Percentiles rank a stretch among this genome's conserved stretches.
phyloP scores from a whole-genome alignment of 2,888 invertebrate genomes.

The Oxystoma pomonae region DNA sequence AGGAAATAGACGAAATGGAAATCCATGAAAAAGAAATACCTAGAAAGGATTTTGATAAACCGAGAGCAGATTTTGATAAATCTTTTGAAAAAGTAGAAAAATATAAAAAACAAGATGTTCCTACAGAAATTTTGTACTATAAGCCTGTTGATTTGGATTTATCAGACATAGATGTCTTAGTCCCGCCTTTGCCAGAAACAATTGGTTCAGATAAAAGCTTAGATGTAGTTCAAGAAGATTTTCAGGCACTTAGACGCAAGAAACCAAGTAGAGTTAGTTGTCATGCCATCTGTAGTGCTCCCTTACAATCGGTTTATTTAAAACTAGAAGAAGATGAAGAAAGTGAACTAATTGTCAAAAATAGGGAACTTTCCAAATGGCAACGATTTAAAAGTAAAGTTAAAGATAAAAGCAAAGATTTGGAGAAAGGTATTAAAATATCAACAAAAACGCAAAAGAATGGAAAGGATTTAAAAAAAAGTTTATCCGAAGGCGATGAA shows the following conservation, averaged over 20 bases:
- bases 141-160: background rate
- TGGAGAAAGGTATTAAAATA: too few species aligned
- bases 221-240: background rate
- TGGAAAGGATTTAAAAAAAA: too few species aligned
- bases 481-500: too few species aligned
- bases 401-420: too few species aligned
- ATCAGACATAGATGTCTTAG: background rate
- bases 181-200: background rate
- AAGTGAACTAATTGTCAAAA: too few species aligned
- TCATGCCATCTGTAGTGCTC: too few species aligned
- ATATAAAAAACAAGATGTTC: background rate
- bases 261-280: background rate
- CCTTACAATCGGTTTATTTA: too few species aligned
- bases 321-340: too few species aligned
- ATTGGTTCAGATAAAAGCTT: background rate
- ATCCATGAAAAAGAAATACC: background rate
- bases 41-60: background rate
- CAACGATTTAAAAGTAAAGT: too few species aligned
- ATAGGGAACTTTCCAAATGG: too few species aligned
- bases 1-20: constrained; percentile 1
- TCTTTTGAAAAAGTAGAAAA: background rate
- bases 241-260: too few species aligned
- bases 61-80: background rate
- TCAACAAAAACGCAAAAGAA: too few species aligned
- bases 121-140: background rate